Conservation (phyloP, 2,888 invertebrate genomes). For the Cylloceria caligata region DNA sequence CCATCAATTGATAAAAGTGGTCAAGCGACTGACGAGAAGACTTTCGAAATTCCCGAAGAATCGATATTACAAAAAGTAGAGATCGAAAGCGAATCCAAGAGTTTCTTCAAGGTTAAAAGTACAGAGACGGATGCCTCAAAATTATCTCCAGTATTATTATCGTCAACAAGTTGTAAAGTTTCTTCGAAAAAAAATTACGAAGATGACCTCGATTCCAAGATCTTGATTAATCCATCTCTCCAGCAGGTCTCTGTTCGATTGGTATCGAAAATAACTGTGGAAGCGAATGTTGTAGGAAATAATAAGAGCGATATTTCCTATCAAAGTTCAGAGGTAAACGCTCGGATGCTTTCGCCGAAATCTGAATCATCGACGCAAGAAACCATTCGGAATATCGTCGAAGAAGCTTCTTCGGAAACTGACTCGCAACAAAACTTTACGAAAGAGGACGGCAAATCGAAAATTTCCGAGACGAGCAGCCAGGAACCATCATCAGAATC, state of each 20-base stretch:
- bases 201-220: background rate
- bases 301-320: background rate
- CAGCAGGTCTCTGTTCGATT: too few relatives aligned
- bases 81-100: too few relatives aligned
- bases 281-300: background rate
- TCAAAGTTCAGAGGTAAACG: too few relatives aligned
- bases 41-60: too few relatives aligned
- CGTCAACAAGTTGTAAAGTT: background rate
- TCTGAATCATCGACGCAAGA: background rate
- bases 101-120: background rate
- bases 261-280: too few relatives aligned
- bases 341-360: too few relatives aligned
- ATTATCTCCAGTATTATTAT: too few relatives aligned
- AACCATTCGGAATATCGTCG: background rate
- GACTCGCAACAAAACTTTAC: background rate
- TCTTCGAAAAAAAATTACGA: background rate
- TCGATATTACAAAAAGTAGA: too few relatives aligned
- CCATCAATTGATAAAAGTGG: too few relatives aligned
- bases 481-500: background rate
- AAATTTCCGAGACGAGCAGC: background rate
- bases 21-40: too few relatives aligned
- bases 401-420: background rate
- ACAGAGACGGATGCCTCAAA: background rate
- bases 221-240: background rate
- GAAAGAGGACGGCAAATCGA: background rate